Evolutionary conservation across 2,888 invertebrate genomes (phyloP).

Genomic region (Gari tellinella): DNA sequence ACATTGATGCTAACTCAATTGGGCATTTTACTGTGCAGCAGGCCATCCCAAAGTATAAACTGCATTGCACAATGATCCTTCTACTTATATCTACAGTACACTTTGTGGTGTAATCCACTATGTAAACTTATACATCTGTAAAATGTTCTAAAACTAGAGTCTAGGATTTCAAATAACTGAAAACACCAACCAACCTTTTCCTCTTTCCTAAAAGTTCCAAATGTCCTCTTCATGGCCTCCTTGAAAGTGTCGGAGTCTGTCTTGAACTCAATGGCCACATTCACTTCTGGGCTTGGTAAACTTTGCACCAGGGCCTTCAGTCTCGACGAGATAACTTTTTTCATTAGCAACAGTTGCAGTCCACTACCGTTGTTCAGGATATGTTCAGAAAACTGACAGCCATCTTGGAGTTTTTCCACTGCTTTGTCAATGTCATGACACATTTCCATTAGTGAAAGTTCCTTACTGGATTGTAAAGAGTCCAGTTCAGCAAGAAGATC

Average conservation of each 20-base stretch:
- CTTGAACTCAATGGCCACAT: slow-evolving; percentile 89
- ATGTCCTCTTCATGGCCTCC: slow-evolving; percentile 86
- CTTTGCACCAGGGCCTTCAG: slow-evolving; percentile 91
- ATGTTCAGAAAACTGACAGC: slow-evolving; percentile 93
- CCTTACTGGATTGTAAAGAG: slow-evolving; percentile 90
- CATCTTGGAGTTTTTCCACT: slow-evolving; percentile 93
- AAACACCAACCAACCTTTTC: slow-evolving; percentile 64
- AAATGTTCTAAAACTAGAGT: too few relatives aligned
- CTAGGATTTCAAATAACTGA: too few relatives aligned
- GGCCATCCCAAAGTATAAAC: too few relatives aligned
- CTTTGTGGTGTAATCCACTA: too few relatives aligned
- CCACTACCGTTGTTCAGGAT: slow-evolving; percentile 93
- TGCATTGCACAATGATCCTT: too few relatives aligned
- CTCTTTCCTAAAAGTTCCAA: slow-evolving; percentile 78
- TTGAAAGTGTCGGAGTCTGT: slow-evolving; percentile 93
- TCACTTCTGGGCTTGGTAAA: slow-evolving; percentile 92
- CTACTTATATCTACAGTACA: too few relatives aligned
- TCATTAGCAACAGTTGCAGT: slow-evolving; percentile 88
- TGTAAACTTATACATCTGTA: too few relatives aligned
- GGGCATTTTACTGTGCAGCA: too few relatives aligned
- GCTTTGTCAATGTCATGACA: slow-evolving; percentile 92
- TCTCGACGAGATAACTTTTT: slow-evolving; percentile 91
- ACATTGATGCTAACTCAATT: too few relatives aligned
- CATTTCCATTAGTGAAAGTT: slow-evolving; percentile 95
- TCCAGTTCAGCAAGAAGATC: slow-evolving; percentile 86